Evolutionary conservation across 2,888 invertebrate species (phyloP), one percentile per base, ranked within the genome.

Genomic region (Andrena haemorrhoa): DNA sequence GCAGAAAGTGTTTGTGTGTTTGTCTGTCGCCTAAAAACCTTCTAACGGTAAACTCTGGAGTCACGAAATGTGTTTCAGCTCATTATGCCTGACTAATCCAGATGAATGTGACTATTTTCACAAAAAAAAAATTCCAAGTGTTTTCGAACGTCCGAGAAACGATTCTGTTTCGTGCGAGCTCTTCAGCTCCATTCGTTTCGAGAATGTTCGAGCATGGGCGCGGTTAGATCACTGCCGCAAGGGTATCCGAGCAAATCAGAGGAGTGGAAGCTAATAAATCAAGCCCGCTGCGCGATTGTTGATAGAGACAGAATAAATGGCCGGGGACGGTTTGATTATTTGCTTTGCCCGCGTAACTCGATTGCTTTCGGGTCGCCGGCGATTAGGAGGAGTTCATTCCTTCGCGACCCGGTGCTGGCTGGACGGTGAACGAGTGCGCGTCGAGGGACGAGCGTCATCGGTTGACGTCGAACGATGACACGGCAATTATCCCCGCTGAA

Each of bases 391-490:
- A 56, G 75, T 79, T 75, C 61, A 53, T 77, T 69, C 61, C 75
- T 65, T 71, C 56, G 26, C 58, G 60, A 41, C 53, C 20, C 23
- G 20, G 56, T 0, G 56, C 16, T 29, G 31, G 4, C 56, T 6
- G 47, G 20, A 26, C 35, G 12, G 60, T 6, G 65, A 56, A 70
- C 29, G 64, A 61, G 20, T 56, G 51, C 29, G 60, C 20, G 56
- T 53, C 73, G 12, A 16, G 23, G 58, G 66, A 58, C 75, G 60
- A 64, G 83, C 84, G 84, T 86, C 85, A 85, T 83, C 80, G 81
- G 60, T 75, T 86, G 87, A 88, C 88, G 87, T 86, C 79, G 78
- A 76, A 74, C 83, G 82, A 84, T 85, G 87, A 87, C 89, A 82
- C 51, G 69, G 82, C 84, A 75, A 82, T 87, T 87, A 86, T 86